phyloP scores from a whole-genome alignment of 2,888 invertebrate species.

The Drosophila putrida region DNA sequence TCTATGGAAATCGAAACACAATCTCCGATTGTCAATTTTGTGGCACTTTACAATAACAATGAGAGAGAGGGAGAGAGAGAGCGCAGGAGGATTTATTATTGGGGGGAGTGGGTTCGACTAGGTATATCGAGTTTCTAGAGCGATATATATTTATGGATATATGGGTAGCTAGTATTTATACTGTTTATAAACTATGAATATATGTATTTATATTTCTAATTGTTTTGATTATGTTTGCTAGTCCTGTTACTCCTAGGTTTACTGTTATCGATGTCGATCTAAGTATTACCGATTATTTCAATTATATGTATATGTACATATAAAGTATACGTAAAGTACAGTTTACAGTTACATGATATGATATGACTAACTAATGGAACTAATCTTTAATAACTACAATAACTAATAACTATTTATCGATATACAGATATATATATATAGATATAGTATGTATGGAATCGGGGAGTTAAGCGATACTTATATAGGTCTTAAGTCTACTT shows the following conservation, averaged over 20 bases:
- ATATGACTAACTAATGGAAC: constrained; percentile 36
- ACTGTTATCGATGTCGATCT: constrained; percentile 16
- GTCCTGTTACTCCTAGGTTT: constrained; percentile 17
- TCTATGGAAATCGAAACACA: constrained; percentile 35
- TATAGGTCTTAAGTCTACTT: constrained; percentile 51
- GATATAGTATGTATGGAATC: background rate
- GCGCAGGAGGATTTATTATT: constrained; percentile 7
- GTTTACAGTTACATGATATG: constrained; percentile 22
- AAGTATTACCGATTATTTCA: constrained; percentile 16
- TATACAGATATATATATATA: constrained; percentile 16
- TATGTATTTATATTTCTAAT: background rate
- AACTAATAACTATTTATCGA: constrained; percentile 24
- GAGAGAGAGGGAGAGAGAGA: constrained; percentile 37
- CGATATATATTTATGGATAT: background rate
- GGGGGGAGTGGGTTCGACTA: constrained; percentile 8
- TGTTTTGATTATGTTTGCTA: constrained; percentile 1
- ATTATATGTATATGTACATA: constrained; percentile 9
- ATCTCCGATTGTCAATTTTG: constrained; percentile 1
- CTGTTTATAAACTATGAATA: background rate
- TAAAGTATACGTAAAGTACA: constrained; percentile 9
- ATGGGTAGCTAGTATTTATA: background rate
- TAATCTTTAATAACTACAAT: constrained; percentile 32
- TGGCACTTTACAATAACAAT: constrained; percentile 33
- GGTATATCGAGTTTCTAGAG: constrained; percentile 27
- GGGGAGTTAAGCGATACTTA: constrained; percentile 15